A percentile compares a stretch with the other conserved stretches of the same genome.
Evolutionary conservation across 2,888 invertebrate genomes (phyloP).

Genomic region (Anorthoa munda): DNA sequence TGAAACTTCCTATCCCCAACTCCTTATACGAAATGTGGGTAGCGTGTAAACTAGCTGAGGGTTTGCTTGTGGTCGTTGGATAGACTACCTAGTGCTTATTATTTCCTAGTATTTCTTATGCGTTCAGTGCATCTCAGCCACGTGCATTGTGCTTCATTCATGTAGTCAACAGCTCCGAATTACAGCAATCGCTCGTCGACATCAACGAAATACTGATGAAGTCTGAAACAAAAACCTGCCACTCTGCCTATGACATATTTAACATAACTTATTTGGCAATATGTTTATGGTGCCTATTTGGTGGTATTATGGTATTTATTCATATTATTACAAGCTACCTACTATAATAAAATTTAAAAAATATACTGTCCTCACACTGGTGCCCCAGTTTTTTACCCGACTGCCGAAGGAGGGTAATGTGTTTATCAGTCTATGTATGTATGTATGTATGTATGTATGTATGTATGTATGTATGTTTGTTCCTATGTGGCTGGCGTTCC

Average conservation of each 20-base stretch:
- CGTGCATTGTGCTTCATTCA: slow-evolving; percentile 13
- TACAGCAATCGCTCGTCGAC: background rate
- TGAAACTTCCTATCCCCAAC: slow-evolving; percentile 9
- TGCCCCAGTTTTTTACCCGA: too few species aligned
- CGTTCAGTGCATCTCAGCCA: slow-evolving; percentile 15
- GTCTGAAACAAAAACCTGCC: background rate
- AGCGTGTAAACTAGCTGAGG: background rate
- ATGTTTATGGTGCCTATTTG: too few species aligned
- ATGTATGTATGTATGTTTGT: too few species aligned
- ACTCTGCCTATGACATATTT: background rate
- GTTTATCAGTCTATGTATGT: too few species aligned
- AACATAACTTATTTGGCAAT: background rate
- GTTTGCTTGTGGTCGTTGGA: slow-evolving; percentile 1
- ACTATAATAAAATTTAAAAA: too few species aligned
- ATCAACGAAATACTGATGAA: background rate
- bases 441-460: too few species aligned
- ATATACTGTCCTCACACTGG: too few species aligned
- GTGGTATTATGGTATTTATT: too few species aligned
- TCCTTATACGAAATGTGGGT: slow-evolving; percentile 18
- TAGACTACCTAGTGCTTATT: slow-evolving; percentile 28
- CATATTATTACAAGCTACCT: too few species aligned
- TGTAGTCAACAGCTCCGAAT: too few species aligned
- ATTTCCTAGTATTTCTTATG: slow-evolving; percentile 44
- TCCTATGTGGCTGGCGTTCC: too few species aligned
- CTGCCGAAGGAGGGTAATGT: too few species aligned